Base-by-base conservation (phyloP, 2,113 vertebrate species). In the Notothenia rossii region DNA sequence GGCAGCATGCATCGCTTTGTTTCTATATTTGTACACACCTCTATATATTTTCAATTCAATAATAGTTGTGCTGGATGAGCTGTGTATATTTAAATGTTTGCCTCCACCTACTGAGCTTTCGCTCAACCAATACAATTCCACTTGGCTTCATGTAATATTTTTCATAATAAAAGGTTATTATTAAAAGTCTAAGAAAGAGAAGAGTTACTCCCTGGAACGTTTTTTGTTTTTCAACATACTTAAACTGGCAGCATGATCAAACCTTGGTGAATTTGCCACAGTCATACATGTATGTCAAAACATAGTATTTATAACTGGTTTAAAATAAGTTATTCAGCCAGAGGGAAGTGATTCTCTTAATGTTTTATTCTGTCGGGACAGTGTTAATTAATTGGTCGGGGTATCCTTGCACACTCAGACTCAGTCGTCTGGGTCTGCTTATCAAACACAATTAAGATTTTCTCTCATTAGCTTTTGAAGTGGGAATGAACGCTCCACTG, bases 391-490 rank as follows among this genome's bases (percentile, higher is more conserved):
- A 83, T 82, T 84, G 70, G 81, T 68, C 2, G 1, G 83, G 58
- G 81, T 87, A 79, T 87, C 87, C 64, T 60, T 71, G 50, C 64
- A 62, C 74, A 75, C 70, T 86, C 63, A 79, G 70, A 78, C 66
- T 62, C 71, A 12, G 65, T 90, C 89, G 86, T 84, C 9, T 66
- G 85, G 83, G 83, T 79, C 70, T 1, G 58, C 71, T 68, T 76
- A 82, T 87, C 77, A 81, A 93, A 87, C 83, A 86, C 86, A 86
- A 83, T 82, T 86, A 72, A 77, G 75, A 85, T 9, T 68, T 81
- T 78, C 77, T 81, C 72, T 91, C 83, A 89, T 91, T 90, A 86
- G 67, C 73, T 73, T 75, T 72, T 80, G 76, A 79, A 59, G 22
- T 45, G 43, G 62, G 58, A 77, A 72, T 79, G 77, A 84, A 84